Evolutionary conservation across 1,140 invertebrate genomes (phyloP), one percentile per base, ranked within the genome.

Genomic region (Calliphora vicina): DNA sequence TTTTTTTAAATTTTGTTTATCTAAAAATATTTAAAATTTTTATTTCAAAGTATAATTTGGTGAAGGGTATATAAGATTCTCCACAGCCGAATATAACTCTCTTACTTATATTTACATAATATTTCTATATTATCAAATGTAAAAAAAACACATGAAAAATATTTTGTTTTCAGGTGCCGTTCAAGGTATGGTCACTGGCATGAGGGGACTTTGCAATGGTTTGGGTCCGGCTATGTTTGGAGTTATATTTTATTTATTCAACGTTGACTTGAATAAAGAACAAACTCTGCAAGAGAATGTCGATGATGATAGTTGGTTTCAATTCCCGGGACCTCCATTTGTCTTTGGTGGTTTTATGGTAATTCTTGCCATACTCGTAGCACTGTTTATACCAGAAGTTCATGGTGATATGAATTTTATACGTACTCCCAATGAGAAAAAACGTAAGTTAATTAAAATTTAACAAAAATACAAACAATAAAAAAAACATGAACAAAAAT

Each of bases 291-390:
- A 83, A 81, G 84, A 82, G 26, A 72, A 84, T 76, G n/a, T 86
- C 35, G 85, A 83, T 71, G 86, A 89, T 27, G 87, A 90, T 71
- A 90, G 81, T 85, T 90, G 91, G 45, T 92, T 96, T 91, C 91
- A 99, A 86, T 94, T 99, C 86, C 98, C 98, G 73, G 99, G 99
- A n/a, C 99, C 99, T 74, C 98, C 99, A n/a, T 99, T 99, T 92
- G 97, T 99, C 42, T 98, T 99, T 92, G 99, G 99, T 82, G 97
- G 98, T 80, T 93, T 99, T 88, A 93, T 99, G 89, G 99, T 99
- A 81, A 96, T 99, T 85, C 96, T 97, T 90, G 99, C 99, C 42
- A 93, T 99, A 86, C 91, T 98, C 83, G 97, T 99, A 84, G 96
- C 97, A 72, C 94, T 96, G 78, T 98, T 98, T 91, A 97, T 99